Percentiles rank a stretch among this genome's conserved stretches.
phyloP scores from a whole-genome alignment of 2,113 vertebrate species.

The Sigmodon hispidus region DNA sequence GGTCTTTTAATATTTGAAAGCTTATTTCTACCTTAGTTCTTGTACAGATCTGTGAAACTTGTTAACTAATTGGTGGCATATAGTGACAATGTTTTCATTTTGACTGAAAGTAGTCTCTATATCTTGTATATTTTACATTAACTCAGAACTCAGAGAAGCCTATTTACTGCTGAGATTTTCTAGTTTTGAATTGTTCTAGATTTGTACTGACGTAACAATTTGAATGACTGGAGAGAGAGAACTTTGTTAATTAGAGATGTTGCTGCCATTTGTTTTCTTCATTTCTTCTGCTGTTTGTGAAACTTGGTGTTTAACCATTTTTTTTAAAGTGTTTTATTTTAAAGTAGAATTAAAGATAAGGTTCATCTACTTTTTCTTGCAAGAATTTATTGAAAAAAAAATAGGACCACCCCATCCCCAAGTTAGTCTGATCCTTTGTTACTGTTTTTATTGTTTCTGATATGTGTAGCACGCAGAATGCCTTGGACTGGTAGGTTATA shows the following conservation, averaged over 20 bases:
- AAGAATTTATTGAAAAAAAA: conserved; percentile 25
- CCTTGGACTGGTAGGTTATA: not conserved
- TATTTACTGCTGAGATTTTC: conserved; percentile 7
- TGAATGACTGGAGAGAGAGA: not conserved
- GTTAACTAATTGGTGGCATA: conserved; percentile 23
- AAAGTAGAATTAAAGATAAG: conserved; percentile 38
- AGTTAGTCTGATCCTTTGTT: not conserved
- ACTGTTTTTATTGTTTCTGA: not conserved
- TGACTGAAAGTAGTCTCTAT: conserved; percentile 9
- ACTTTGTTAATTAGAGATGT: not conserved
- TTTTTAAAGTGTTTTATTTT: conserved; percentile 9
- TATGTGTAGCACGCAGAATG: not conserved
- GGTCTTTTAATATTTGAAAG: conserved; percentile 47
- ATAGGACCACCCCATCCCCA: not conserved
- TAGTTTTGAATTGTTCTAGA: conserved; percentile 36
- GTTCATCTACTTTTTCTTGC: not conserved
- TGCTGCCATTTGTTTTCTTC: not conserved
- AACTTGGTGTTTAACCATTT: conserved; percentile 32
- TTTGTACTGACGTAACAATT: not conserved
- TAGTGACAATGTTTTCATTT: conserved; percentile 16
- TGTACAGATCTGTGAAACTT: not conserved
- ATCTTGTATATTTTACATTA: not conserved
- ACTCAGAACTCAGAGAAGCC: conserved; percentile 49
- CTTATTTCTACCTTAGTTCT: not conserved
- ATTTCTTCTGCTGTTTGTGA: conserved; percentile 12